These are phyloP conservation scores for Equus przewalskii DNA, from an alignment of 2,113 vertebrate genomes.

Conservation along the genomic window DNA sequence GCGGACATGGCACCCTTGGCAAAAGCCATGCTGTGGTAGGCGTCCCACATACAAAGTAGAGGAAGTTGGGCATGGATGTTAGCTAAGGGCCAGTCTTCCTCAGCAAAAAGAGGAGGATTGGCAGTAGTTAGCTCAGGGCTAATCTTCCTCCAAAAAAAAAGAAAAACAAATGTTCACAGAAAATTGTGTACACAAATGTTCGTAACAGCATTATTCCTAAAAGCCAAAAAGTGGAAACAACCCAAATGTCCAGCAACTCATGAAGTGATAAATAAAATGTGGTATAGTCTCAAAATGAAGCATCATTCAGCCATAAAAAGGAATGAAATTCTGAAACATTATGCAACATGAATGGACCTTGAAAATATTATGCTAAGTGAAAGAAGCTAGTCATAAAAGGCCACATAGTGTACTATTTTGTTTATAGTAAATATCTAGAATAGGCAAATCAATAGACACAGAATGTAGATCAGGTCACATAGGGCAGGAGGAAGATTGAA, in stretches of 20 bases:
- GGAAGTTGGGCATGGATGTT: too few species aligned
- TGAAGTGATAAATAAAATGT: neutral
- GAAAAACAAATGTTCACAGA: neutral
- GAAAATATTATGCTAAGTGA: neutral
- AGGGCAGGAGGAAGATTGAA: neutral
- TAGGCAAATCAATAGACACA: neutral
- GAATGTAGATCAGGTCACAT: neutral
- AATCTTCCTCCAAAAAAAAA: too few species aligned
- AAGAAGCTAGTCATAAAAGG: neutral
- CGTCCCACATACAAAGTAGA: too few species aligned
- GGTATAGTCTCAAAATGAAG: neutral
- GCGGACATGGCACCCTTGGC: too few species aligned
- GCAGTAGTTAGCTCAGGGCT: too few species aligned
- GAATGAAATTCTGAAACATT: neutral
- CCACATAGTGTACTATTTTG: neutral
- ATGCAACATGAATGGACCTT: neutral
- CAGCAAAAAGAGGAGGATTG: too few species aligned
- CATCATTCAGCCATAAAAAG: neutral
- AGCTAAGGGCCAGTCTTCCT: too few species aligned
- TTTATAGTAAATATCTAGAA: neutral
- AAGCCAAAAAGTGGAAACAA: neutral
- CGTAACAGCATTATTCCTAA: neutral
- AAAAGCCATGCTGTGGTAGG: too few species aligned
- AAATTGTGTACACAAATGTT: neutral
- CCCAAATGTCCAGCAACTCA: neutral